Evolutionary conservation across 2,113 vertebrate species (phyloP).

Genomic region (Myotis lucifugus): DNA sequence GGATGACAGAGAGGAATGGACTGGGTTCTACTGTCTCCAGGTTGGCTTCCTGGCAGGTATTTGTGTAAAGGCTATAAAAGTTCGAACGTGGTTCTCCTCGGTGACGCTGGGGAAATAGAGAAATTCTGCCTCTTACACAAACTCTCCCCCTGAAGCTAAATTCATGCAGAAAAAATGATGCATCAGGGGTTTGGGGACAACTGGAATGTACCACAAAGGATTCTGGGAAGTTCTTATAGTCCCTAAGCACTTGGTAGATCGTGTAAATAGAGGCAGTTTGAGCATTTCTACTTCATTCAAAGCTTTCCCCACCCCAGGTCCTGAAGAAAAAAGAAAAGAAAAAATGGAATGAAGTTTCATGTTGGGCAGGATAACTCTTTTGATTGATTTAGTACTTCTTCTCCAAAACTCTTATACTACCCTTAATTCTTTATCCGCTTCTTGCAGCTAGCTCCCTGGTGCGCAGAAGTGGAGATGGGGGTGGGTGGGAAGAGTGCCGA

Average conservation of each 20-base stretch:
- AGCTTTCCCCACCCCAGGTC: background rate
- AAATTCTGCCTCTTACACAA: background rate
- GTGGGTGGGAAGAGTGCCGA: background rate
- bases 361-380: background rate
- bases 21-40: background rate
- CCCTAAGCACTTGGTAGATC: constrained; percentile 11
- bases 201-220: constrained; percentile 46
- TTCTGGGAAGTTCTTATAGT: constrained; percentile 49
- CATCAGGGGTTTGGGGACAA: constrained; percentile 12
- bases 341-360: background rate
- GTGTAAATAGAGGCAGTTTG: background rate
- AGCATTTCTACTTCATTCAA: constrained; percentile 52
- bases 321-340: background rate
- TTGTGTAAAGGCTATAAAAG: background rate
- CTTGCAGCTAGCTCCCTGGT: background rate
- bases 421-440: background rate
- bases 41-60: background rate
- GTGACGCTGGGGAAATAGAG: background rate
- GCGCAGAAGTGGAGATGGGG: background rate
- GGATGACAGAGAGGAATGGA: background rate
- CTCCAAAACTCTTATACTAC: background rate
- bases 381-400: constrained; percentile 27
- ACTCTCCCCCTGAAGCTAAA: constrained; percentile 10
- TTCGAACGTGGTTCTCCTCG: background rate
- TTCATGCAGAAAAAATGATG: constrained; percentile 44